phyloP scores from a whole-genome alignment of 2,797 vertebrate genomes.

The Loriculus beryllinus region DNA sequence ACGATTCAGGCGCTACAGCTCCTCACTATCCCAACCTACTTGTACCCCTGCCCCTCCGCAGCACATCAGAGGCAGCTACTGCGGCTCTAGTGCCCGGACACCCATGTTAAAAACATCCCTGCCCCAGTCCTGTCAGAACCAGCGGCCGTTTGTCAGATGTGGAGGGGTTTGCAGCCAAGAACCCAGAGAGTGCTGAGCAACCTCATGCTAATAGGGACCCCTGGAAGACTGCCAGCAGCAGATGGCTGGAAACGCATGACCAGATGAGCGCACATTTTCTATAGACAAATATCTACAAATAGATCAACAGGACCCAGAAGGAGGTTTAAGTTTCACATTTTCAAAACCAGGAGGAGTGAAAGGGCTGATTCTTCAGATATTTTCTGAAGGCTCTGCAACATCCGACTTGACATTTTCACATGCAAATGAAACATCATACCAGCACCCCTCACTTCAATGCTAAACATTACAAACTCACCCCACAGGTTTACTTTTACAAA shows the following conservation, averaged over 20 bases:
- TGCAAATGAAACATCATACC: neutral
- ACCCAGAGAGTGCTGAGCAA: constrained; percentile 41
- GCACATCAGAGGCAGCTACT: neutral
- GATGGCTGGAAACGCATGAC: constrained; percentile 36
- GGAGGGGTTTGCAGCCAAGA: neutral
- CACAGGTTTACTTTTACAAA: neutral
- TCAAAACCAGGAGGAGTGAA: neutral
- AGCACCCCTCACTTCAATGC: neutral
- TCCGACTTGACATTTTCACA: neutral
- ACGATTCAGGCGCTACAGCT: fast-evolving
- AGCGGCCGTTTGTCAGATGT: fast-evolving
- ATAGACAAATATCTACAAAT: constrained; percentile 60
- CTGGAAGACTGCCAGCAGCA: constrained; percentile 30
- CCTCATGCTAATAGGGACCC: constrained; percentile 23
- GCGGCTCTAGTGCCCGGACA: fast-evolving
- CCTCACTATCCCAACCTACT: neutral
- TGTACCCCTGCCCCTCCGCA: fast-evolving
- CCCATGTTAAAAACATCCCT: neutral
- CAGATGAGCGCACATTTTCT: constrained; percentile 41
- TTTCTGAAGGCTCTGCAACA: fast-evolving
- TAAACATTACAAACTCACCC: neutral
- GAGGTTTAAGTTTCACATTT: constrained; percentile 26
- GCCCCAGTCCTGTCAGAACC: neutral
- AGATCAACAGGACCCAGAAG: constrained; percentile 30
- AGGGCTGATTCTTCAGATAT: neutral